Evolutionary conservation across 2,113 vertebrate species (phyloP).

Genomic region (Ammodytes marinus): DNA sequence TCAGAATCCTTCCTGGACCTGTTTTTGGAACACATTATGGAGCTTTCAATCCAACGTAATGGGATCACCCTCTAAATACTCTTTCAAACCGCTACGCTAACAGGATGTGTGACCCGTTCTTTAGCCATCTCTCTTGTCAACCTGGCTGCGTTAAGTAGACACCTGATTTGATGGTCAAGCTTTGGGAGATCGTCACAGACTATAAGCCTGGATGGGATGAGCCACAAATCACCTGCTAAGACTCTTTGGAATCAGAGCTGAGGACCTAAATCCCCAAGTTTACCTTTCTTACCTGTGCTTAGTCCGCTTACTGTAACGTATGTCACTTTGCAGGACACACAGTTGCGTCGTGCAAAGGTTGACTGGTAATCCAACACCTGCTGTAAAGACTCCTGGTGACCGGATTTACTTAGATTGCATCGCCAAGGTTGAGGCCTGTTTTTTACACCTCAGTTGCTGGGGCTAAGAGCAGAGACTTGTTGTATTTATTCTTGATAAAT

Average conservation of each 20-base stretch:
- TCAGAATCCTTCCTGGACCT: conserved; percentile 70
- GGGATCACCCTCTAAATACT: conserved; percentile 77
- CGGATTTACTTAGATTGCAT: conserved; percentile 57
- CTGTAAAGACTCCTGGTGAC: conserved; percentile 69
- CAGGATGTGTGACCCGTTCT: conserved; percentile 65
- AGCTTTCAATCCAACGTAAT: conserved; percentile 75
- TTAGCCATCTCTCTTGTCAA: conserved; percentile 56
- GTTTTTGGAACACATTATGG: conserved; percentile 59
- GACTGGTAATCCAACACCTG: conserved; percentile 67
- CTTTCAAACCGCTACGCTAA: conserved; percentile 72
- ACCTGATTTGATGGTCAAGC: conserved; percentile 80
- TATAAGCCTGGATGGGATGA: conserved; percentile 82
- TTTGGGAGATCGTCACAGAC: conserved; percentile 86
- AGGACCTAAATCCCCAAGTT: conserved; percentile 87
- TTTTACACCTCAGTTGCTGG: conserved; percentile 54
- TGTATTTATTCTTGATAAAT: conserved; percentile 1
- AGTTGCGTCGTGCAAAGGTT: conserved; percentile 68
- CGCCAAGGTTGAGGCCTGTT: conserved; percentile 21
- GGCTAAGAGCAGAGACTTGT: background rate
- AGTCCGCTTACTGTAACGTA: conserved; percentile 81
- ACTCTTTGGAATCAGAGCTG: conserved; percentile 89
- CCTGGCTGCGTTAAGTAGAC: conserved; percentile 73
- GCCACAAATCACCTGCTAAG: conserved; percentile 92
- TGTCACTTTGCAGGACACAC: conserved; percentile 78
- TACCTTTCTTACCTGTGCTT: conserved; percentile 86